phyloP scores from a whole-genome alignment of 37 sponge, comb jelly and placozoan species.

The Geodia barretti region DNA sequence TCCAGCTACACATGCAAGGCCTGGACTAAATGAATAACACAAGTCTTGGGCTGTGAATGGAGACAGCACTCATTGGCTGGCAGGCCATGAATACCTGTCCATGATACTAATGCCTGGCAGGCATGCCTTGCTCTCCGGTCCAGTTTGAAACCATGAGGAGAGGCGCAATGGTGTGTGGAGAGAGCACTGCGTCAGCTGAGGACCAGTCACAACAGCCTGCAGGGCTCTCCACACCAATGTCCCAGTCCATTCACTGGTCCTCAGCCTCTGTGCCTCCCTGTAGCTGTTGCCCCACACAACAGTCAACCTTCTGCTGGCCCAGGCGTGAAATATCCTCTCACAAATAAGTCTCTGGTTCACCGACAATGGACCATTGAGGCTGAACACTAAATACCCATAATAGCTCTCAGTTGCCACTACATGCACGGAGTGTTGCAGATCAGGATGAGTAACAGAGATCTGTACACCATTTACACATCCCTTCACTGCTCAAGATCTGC shows the following conservation, averaged over 20 bases:
- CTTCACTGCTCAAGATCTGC: too few relatives aligned
- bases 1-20: too few relatives aligned
- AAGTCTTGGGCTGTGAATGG: slow-evolving; percentile 2
- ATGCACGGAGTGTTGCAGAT: too few relatives aligned
- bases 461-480: too few relatives aligned
- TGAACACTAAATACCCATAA: neutral
- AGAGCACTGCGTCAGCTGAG: neutral
- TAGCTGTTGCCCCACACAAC: neutral
- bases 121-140: neutral
- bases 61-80: neutral
- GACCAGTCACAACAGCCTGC: neutral
- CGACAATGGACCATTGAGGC: neutral
- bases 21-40: too few relatives aligned
- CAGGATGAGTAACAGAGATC: too few relatives aligned
- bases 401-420: too few relatives aligned
- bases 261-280: neutral
- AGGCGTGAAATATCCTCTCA: slow-evolving; percentile 8
- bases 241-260: neutral
- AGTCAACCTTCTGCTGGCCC: slow-evolving; percentile 10
- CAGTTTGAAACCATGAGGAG: neutral
- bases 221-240: neutral
- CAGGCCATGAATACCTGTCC: too few relatives aligned
- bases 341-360: neutral
- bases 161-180: neutral
- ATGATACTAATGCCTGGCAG: too few relatives aligned